A percentile compares a stretch with the other conserved stretches of the same genome.
phyloP scores from a whole-genome alignment of 2,888 invertebrate genomes.

The Desoria tigrina region DNA sequence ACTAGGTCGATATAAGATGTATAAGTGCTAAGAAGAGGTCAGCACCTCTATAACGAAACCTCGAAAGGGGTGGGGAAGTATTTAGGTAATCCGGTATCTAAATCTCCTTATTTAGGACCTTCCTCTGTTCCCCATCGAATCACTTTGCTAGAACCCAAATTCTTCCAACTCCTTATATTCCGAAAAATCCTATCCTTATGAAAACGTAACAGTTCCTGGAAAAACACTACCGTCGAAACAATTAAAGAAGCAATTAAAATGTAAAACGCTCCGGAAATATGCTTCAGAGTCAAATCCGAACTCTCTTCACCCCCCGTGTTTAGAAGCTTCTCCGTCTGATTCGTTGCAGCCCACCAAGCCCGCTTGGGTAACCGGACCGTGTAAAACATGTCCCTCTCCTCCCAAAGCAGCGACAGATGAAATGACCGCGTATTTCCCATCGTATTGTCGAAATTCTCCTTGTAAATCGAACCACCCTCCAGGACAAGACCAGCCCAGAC shows the following conservation, averaged over 20 bases:
- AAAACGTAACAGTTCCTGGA: no score
- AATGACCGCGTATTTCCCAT: slow-evolving; percentile 14
- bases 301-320: slow-evolving; percentile 12
- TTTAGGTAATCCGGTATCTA: no score
- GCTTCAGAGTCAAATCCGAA: slow-evolving; percentile 29
- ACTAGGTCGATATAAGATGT: no score
- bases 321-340: slow-evolving; percentile 30
- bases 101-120: no score
- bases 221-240: background rate
- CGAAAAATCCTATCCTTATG: no score
- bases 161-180: no score
- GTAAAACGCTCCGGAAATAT: slow-evolving; percentile 31
- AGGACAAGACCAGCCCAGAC: slow-evolving; percentile 15
- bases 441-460: slow-evolving; percentile 23
- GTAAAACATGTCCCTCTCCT: slow-evolving; percentile 27
- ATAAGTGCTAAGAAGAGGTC: no score
- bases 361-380: slow-evolving; percentile 27
- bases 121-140: no score
- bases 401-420: slow-evolving; percentile 22
- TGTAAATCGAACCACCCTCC: slow-evolving; percentile 28
- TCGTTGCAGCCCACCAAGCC: slow-evolving; percentile 31
- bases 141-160: no score
- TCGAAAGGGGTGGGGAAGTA: no score
- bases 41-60: no score
- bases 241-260: slow-evolving; percentile 10